Conservation (phyloP, 2,113 vertebrate genomes). For the Abramis brama region DNA sequence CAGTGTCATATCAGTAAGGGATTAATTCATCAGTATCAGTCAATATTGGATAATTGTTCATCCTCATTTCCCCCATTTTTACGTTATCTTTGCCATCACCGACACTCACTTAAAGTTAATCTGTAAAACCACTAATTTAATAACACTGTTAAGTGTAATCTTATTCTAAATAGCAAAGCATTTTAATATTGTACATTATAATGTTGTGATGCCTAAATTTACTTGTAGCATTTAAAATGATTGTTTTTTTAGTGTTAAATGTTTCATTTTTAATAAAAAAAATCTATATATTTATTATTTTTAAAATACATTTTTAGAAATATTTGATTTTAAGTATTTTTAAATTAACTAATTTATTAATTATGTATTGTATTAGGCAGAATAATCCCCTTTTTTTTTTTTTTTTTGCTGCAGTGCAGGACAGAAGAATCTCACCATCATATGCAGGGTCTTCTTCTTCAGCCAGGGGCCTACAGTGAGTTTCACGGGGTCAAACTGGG, state of each 20-base stretch:
- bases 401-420: too few species aligned
- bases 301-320: neutral
- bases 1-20: neutral
- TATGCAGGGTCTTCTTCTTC: conserved; percentile 76
- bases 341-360: neutral
- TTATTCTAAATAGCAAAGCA: neutral
- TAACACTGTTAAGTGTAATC: too few species aligned
- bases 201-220: neutral
- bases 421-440: conserved; percentile 80
- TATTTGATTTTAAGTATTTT: too few species aligned
- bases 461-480: conserved; percentile 80
- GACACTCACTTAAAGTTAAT: too few species aligned
- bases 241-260: neutral
- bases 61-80: too few species aligned
- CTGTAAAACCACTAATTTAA: too few species aligned
- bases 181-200: neutral
- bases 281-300: neutral
- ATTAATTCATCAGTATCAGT: too few species aligned
- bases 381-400: neutral
- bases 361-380: neutral
- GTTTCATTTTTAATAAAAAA: neutral
- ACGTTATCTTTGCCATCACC: too few species aligned
- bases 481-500: conserved; percentile 82
- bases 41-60: too few species aligned
- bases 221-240: neutral